Conservation (phyloP, 37 sponge, comb jelly and placozoan genomes). For the Haliclona indistincta region DNA sequence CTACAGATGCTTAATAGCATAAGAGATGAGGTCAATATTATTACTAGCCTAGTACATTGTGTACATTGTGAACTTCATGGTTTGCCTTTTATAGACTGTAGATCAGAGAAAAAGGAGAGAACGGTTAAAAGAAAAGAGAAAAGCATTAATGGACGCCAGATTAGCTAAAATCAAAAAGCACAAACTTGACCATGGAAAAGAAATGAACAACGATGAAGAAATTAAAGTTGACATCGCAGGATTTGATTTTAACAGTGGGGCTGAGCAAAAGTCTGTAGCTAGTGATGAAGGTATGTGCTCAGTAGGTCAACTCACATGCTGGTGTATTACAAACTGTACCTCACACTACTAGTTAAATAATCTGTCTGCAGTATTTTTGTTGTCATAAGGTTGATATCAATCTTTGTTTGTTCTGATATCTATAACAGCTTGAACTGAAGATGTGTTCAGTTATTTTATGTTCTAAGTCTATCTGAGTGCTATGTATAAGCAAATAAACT, state of each 20-base stretch:
- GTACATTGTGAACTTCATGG: not conserved
- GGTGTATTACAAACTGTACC: no score
- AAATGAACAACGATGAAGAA: not conserved
- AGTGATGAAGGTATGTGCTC: not conserved
- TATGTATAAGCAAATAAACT: no score
- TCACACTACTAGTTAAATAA: no score
- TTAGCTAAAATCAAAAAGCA: conserved; percentile 67
- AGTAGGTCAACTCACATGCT: no score
- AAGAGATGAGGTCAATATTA: conserved; percentile 56
- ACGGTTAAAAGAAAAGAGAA: conserved; percentile 61
- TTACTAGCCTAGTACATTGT: not conserved
- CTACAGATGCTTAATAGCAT: conserved; percentile 67
- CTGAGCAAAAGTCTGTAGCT: not conserved
- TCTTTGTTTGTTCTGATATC: not conserved
- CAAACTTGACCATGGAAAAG: conserved; percentile 29
- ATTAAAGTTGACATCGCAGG: not conserved
- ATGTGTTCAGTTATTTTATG: no score
- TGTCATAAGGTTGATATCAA: not conserved
- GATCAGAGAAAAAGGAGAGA: conserved; percentile 65
- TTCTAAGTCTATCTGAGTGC: no score
- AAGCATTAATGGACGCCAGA: conserved; percentile 63
- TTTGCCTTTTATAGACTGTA: conserved; percentile 52
- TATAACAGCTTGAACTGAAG: not conserved
- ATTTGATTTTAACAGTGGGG: conserved; percentile 11
- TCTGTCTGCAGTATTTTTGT: not conserved